A percentile compares a stretch with the other conserved stretches of the same genome.
phyloP scores from a whole-genome alignment of 2,888 invertebrate species.

The Piscicola geometra region DNA sequence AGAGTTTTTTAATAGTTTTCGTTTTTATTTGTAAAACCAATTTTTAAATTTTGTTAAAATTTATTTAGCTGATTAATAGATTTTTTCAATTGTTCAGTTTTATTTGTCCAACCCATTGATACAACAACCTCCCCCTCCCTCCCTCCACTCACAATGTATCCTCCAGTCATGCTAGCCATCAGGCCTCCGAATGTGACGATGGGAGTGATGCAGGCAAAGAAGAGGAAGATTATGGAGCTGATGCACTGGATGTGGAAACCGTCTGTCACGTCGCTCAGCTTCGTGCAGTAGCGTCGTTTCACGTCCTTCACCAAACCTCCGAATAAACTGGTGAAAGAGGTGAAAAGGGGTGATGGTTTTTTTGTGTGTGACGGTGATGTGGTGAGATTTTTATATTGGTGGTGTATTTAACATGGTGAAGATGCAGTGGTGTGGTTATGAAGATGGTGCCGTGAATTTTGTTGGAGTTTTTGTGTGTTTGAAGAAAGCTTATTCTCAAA shows the following conservation, averaged over 20 bases:
- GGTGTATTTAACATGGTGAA: no score
- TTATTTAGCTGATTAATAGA: neutral
- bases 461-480: no score
- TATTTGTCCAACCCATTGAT: neutral
- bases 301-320: conserved; percentile 53
- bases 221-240: conserved; percentile 54
- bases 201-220: conserved; percentile 56
- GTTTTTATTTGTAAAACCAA: no score
- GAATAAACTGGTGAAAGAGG: conserved; percentile 53
- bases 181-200: conserved; percentile 56
- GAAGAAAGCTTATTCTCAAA: no score
- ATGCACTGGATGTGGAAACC: conserved; percentile 53
- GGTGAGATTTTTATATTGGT: no score
- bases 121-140: neutral
- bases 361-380: no score
- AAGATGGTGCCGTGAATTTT: no score
- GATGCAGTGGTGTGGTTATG: no score
- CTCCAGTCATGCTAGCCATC: conserved; percentile 51
- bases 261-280: conserved; percentile 55
- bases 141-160: conserved; percentile 48
- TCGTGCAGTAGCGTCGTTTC: conserved; percentile 49
- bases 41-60: no score
- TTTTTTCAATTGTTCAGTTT: neutral
- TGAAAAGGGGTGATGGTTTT: no score
- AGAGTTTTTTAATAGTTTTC: no score